Evolutionary conservation across 2,113 vertebrate species (phyloP).

Genomic region (Vidua macroura): DNA sequence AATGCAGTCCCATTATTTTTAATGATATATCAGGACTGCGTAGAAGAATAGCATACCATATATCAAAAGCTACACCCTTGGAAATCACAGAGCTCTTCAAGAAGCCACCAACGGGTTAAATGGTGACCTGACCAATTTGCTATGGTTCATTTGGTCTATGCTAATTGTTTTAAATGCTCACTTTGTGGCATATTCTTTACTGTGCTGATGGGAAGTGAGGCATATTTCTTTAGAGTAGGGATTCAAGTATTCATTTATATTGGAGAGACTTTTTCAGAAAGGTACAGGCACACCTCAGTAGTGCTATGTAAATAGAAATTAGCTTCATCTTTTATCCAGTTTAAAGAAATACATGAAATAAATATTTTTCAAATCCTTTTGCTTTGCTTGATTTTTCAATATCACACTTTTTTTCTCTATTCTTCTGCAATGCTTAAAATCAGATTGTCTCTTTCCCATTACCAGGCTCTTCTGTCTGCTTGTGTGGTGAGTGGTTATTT

Average conservation of each 20-base stretch:
- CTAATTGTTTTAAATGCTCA: slow-evolving; percentile 68
- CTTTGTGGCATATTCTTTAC: slow-evolving; percentile 46
- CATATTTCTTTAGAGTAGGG: slow-evolving; percentile 21
- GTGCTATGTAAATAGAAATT: slow-evolving; percentile 24
- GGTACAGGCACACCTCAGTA: background rate
- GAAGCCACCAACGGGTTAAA: slow-evolving; percentile 61
- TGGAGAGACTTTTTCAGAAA: slow-evolving; percentile 20
- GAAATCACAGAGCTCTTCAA: slow-evolving; percentile 49
- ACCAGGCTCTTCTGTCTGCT: slow-evolving; percentile 31
- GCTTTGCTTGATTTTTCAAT: background rate
- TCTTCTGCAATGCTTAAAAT: slow-evolving; percentile 24
- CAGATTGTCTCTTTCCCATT: slow-evolving; percentile 40
- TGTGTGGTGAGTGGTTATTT: slow-evolving; percentile 42
- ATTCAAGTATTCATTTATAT: slow-evolving; percentile 23
- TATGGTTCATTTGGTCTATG: slow-evolving; percentile 53
- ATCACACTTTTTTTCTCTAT: background rate
- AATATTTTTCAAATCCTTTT: slow-evolving; percentile 12
- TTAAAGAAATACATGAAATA: slow-evolving; percentile 18
- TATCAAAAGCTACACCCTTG: slow-evolving; percentile 38
- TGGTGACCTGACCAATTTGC: slow-evolving; percentile 25
- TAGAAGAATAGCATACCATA: slow-evolving; percentile 44
- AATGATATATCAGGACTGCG: slow-evolving; percentile 46
- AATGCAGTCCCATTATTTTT: slow-evolving; percentile 64
- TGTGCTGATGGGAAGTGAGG: slow-evolving; percentile 31
- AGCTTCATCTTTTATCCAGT: slow-evolving; percentile 24